A percentile compares a stretch with the other conserved stretches of the same genome.
phyloP scores from a whole-genome alignment of 2,888 invertebrate species.

The Metalampra italica region DNA sequence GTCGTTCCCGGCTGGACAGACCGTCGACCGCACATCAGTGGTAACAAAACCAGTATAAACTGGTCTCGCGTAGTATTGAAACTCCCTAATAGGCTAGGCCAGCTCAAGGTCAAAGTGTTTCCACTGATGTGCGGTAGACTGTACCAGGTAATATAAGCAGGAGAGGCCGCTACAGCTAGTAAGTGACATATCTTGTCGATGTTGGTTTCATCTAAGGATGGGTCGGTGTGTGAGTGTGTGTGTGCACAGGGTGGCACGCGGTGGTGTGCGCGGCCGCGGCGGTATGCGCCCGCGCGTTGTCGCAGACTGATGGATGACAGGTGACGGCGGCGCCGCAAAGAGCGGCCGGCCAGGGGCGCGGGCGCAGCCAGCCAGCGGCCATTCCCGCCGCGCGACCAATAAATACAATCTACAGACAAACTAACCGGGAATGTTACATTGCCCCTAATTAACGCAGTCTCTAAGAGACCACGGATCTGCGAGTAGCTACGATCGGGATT shows the following conservation, averaged over 20 bases:
- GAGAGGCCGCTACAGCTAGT: too few relatives aligned
- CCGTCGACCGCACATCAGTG: too few relatives aligned
- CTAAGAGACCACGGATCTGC: conserved; percentile 33
- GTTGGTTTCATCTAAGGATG: too few relatives aligned
- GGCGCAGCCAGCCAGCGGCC: conserved; percentile 24
- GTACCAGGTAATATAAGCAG: too few relatives aligned
- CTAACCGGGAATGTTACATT: conserved; percentile 29
- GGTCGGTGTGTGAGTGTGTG: conserved; percentile 25
- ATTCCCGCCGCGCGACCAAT: conserved; percentile 29
- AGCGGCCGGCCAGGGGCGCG: conserved; percentile 33
- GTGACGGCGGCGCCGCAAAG: conserved; percentile 66
- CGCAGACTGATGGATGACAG: conserved; percentile 78
- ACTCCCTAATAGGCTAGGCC: too few relatives aligned
- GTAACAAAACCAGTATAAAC: too few relatives aligned
- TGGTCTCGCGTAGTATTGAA: too few relatives aligned
- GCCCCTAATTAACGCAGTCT: conserved; percentile 38
- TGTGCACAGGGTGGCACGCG: too few relatives aligned
- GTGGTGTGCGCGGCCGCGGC: conserved; percentile 35
- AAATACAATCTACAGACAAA: conserved; percentile 42
- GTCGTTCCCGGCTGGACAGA: too few relatives aligned
- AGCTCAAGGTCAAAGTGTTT: too few relatives aligned
- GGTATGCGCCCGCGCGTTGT: conserved; percentile 66
- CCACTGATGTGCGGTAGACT: too few relatives aligned
- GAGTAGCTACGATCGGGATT: conserved; percentile 19
- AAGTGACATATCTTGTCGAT: too few relatives aligned